phyloP scores from a whole-genome alignment of 1,140 invertebrate genomes.

The Steinernema feltiae region DNA sequence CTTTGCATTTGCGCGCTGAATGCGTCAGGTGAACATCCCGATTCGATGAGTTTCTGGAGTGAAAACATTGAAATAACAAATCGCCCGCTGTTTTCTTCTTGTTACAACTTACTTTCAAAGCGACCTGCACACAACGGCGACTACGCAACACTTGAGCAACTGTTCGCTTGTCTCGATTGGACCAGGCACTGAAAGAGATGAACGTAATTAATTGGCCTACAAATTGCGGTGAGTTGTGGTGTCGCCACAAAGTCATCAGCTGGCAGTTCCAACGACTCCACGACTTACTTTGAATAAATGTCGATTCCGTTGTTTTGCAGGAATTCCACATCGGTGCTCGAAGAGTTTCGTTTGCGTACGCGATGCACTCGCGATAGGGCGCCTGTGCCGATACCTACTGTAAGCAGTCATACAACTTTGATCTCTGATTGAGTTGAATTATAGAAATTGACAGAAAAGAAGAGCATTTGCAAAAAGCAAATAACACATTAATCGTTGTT shows the following conservation, averaged over 20 bases:
- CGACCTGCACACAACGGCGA: neutral
- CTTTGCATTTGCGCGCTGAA: neutral
- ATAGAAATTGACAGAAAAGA: neutral
- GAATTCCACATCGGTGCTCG: neutral
- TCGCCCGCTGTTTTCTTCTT: neutral
- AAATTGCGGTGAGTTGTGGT: neutral
- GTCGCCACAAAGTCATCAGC: neutral
- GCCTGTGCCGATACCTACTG: neutral
- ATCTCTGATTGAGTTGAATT: neutral
- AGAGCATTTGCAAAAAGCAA: neutral
- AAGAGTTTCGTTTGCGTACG: neutral
- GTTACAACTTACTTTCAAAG: neutral
- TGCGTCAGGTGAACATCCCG: neutral
- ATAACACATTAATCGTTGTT: too few species aligned
- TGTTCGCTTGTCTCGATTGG: neutral
- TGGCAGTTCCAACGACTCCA: neutral
- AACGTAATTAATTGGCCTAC: neutral
- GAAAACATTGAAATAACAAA: neutral
- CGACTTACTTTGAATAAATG: neutral
- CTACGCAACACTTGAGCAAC: conserved; percentile 13
- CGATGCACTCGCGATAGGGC: neutral
- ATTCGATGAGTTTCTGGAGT: neutral
- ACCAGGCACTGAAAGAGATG: neutral
- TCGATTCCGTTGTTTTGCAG: neutral
- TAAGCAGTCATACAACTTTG: too few species aligned